Evolutionary conservation across 1,140 invertebrate genomes (phyloP).

Genomic region (Apis cerana): DNA sequence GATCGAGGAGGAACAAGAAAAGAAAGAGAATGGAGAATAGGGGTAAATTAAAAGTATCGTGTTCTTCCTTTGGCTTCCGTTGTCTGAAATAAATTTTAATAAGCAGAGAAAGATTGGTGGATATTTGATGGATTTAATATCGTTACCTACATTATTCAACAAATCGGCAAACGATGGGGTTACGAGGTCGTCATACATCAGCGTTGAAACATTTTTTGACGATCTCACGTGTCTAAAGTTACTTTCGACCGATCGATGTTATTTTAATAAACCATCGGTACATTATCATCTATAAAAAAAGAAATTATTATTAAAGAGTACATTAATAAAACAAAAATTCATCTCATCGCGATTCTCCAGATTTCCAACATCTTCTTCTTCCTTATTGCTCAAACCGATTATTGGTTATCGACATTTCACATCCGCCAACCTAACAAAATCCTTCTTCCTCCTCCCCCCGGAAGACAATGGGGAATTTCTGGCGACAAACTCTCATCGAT

Average conservation of each 20-base stretch:
- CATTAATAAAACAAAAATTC: no score
- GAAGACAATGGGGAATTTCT: not conserved
- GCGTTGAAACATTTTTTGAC: no score
- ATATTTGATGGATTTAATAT: not conserved
- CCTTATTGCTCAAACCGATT: no score
- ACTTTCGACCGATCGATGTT: not conserved
- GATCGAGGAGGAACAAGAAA: not conserved
- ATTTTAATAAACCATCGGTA: not conserved
- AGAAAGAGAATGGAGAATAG: no score
- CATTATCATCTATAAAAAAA: no score
- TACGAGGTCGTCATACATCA: not conserved
- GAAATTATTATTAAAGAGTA: no score
- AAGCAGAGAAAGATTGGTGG: not conserved
- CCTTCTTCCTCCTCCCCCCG: no score
- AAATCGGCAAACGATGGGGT: not conserved
- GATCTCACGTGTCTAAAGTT: not conserved
- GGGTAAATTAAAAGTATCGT: constrained; percentile 1
- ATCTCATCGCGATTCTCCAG: no score
- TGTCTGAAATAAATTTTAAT: not conserved
- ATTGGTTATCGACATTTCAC: no score
- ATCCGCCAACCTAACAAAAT: no score
- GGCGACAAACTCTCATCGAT: not conserved
- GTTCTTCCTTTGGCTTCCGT: not conserved
- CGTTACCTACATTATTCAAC: not conserved
- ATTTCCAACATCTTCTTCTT: no score